Evolutionary conservation across 2,797 vertebrate genomes (phyloP), one percentile per base, ranked within the genome.

Genomic region (Lophius americanus): DNA sequence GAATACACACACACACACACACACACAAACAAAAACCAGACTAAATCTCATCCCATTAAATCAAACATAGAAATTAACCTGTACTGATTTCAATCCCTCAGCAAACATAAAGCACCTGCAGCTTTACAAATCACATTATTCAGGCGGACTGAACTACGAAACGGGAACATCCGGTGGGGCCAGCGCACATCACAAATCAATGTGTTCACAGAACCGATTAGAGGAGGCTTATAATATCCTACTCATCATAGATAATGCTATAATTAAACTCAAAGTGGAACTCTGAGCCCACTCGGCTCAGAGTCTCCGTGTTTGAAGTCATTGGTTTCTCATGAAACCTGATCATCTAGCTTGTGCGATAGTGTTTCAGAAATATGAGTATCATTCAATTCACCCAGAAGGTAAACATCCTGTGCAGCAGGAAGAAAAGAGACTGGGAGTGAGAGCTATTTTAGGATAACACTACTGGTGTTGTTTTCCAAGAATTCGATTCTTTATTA

Each of bases 241-340:
- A 58, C 38, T 46, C 59, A 39, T 53, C 53, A 58, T 36, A 46
- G 47, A 60, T 60, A 38, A 60, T 0, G 4, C 12, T 2, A 33
- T 72, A 66, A 32, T 81, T 71, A 73, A 77, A 75, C 4, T 14
- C 47, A 76, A 81, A 84, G 64, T 67, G 69, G n/a, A 80, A 64
- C 59, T 79, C 38, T 55, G 50, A 7, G 67, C 51, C 61, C 36
- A 41, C 8, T 9, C 32, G 7, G 9, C 8, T 3, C 41, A 9
- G 8, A 42, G 41, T 2, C 37, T 12, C 5, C 7, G 23, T 44
- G 14, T 0, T 33, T 73, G 39, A 13, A 64, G 42, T 55, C 32
- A 0, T 51, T 75, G 69, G 79, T 79, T 86, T 49, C 14, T 63
- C 36, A 41, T 3, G 33, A 62, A 70, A 76, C 63, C 6, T 43